A percentile compares a stretch with the other conserved stretches of the same genome.
phyloP scores from a whole-genome alignment of 23 tunicate species.

The Phallusia fumigata region DNA sequence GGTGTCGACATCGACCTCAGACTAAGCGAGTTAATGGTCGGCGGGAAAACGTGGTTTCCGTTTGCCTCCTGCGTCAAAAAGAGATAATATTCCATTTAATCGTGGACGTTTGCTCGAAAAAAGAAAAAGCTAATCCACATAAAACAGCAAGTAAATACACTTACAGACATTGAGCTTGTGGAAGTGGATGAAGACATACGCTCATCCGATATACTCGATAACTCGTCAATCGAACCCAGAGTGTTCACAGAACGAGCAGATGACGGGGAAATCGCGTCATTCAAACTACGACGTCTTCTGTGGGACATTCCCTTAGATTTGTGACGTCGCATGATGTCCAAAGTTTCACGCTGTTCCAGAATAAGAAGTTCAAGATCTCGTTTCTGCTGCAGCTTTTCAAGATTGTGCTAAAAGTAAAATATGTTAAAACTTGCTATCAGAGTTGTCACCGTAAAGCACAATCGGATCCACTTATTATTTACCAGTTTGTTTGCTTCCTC shows the following conservation, averaged over 20 bases:
- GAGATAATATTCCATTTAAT: too few species aligned
- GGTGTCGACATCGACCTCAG: conserved; percentile 18
- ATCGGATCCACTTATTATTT: neutral
- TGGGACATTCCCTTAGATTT: conserved; percentile 12
- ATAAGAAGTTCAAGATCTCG: conserved; percentile 75
- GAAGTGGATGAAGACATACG: conserved; percentile 54
- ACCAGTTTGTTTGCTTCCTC: conserved; percentile 81
- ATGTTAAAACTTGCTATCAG: neutral
- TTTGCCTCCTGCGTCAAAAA: neutral
- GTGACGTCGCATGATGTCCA: conserved; percentile 57
- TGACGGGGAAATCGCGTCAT: conserved; percentile 12
- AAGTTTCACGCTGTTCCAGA: conserved; percentile 65
- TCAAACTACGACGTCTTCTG: conserved; percentile 16
- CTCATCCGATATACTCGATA: conserved; percentile 47
- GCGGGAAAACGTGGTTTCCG: neutral
- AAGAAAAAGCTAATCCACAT: neutral
- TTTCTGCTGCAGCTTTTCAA: conserved; percentile 54
- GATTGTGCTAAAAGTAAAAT: conserved; percentile 42
- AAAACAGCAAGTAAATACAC: neutral
- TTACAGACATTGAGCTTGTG: conserved; percentile 35
- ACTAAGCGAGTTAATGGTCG: neutral
- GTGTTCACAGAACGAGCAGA: conserved; percentile 46
- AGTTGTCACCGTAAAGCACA: neutral
- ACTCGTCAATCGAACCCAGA: conserved; percentile 67
- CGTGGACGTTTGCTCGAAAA: too few species aligned